Evolutionary conservation across 35 echinoderm and acorn worm species (phyloP), one percentile per base, ranked within the genome.

Genomic region (Apostichopus californicus): DNA sequence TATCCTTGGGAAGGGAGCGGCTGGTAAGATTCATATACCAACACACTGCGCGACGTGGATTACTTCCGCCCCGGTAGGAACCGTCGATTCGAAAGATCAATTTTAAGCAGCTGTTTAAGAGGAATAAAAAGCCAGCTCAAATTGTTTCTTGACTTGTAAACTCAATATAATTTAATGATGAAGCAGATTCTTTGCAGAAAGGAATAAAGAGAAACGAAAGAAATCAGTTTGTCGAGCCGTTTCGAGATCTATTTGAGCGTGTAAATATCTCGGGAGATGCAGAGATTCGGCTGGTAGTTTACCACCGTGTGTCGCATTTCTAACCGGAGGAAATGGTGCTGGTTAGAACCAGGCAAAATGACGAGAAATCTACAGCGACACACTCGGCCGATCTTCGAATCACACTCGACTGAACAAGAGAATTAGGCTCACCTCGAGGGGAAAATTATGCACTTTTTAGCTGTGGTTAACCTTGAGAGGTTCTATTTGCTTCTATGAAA

Each of bases 121-220:
- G 21, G 24, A 46, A 46, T 46, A 46, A 46, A 53, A 83, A 83
- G 80, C 34, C 80, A 17, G 80, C 55, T 46, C 34, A 83, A 53
- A 55, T 5, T 83, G 46, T 55, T 17, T 14, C 80, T 5, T 83
- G 80, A 83, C 55, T 83, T 83, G 55, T 46, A 83, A 53, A 68
- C 64, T 83, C 80, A 46, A 13, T 83, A 83, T 83, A 83, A 83
- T 83, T 83, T 83, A 83, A 83, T 83, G 53, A 6, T 55, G 12
- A 55, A 15, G 55, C 80, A 18, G 80, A 83, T 83, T 55, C 80
- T 15, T 83, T 83, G 0, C 79, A 81, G 10, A 53, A 54, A 15
- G 25, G 53, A 15, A 8, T 34, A 83, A 83, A 55, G 52, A 55
- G 22, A 7, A 83, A 83, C 1, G 18, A 83, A 34, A 83, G 80